These are phyloP conservation scores for Meleagris gallopavo DNA, from an alignment of 2,113 vertebrate genomes.

Conservation along the genomic window DNA sequence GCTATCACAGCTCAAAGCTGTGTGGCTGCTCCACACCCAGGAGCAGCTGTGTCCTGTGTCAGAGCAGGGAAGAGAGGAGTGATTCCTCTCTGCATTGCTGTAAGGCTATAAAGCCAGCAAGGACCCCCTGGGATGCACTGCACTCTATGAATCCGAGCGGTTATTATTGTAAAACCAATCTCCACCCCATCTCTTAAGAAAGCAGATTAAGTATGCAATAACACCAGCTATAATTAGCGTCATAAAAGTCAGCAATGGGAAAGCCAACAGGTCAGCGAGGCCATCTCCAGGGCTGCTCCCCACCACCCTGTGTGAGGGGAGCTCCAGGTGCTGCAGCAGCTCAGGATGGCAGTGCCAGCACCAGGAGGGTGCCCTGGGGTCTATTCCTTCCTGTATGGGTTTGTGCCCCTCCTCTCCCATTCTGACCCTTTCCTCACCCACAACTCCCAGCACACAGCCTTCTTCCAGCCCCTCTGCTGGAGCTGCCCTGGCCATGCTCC, in stretches of 20 bases:
- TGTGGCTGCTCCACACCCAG: neutral
- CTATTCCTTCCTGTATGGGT: neutral
- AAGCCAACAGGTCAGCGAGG: neutral
- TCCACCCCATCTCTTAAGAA: slow-evolving; percentile 51
- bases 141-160: slow-evolving; percentile 52
- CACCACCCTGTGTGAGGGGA: rapidly evolving
- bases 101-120: neutral
- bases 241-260: slow-evolving; percentile 31
- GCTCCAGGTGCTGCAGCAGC: neutral
- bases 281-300: neutral
- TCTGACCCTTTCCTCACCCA: neutral
- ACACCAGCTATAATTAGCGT: slow-evolving; percentile 33
- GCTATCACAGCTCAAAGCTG: rapidly evolving
- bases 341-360: neutral
- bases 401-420: neutral
- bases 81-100: neutral
- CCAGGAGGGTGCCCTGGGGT: rapidly evolving
- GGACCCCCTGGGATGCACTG: slow-evolving; percentile 3
- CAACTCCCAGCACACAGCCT: neutral
- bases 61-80: neutral
- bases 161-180: slow-evolving; percentile 47
- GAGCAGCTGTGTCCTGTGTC: neutral
- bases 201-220: slow-evolving; percentile 50
- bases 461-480: neutral
- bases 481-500: rapidly evolving